Conservation (phyloP, 2,888 invertebrate genomes). For the Watsonalla cultraria region DNA sequence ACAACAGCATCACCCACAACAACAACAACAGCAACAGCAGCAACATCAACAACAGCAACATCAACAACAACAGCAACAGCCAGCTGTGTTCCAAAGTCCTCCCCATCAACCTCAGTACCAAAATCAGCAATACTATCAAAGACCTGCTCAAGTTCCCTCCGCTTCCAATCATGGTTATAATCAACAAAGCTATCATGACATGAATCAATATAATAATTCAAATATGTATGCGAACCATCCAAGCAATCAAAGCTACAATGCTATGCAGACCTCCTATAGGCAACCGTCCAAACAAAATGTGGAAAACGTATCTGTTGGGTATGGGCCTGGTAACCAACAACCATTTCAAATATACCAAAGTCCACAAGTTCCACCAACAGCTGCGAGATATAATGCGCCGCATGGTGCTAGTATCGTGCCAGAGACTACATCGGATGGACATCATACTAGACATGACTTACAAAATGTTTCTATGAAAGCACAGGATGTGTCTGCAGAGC, state of each 20-base stretch:
- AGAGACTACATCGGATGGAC: slow-evolving; percentile 38
- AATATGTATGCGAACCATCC: slow-evolving; percentile 50
- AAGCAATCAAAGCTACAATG: slow-evolving; percentile 49
- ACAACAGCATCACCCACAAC: slow-evolving; percentile 37
- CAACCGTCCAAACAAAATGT: slow-evolving; percentile 50
- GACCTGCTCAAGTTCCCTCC: slow-evolving; percentile 43
- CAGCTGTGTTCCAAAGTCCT: slow-evolving; percentile 58
- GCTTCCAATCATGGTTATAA: slow-evolving; percentile 45
- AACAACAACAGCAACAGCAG: slow-evolving; percentile 27
- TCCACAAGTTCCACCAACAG: slow-evolving; percentile 53
- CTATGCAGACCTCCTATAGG: slow-evolving; percentile 56
- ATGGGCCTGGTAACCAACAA: slow-evolving; percentile 43
- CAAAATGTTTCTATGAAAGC: slow-evolving; percentile 27
- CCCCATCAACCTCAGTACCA: slow-evolving; percentile 67
- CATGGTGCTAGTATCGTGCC: slow-evolving; percentile 34
- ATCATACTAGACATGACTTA: slow-evolving; percentile 27
- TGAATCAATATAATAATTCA: slow-evolving; percentile 53
- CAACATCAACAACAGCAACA: slow-evolving; percentile 35
- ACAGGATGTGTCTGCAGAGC: slow-evolving; percentile 38
- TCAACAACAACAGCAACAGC: slow-evolving; percentile 37
- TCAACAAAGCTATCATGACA: slow-evolving; percentile 52
- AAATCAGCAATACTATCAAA: slow-evolving; percentile 60
- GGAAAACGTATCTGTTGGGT: slow-evolving; percentile 43
- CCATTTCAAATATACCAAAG: slow-evolving; percentile 69
- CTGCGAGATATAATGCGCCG: slow-evolving; percentile 37